Evolutionary conservation across 2,113 vertebrate species (phyloP).

Genomic region (Capricornis sumatraensis): DNA sequence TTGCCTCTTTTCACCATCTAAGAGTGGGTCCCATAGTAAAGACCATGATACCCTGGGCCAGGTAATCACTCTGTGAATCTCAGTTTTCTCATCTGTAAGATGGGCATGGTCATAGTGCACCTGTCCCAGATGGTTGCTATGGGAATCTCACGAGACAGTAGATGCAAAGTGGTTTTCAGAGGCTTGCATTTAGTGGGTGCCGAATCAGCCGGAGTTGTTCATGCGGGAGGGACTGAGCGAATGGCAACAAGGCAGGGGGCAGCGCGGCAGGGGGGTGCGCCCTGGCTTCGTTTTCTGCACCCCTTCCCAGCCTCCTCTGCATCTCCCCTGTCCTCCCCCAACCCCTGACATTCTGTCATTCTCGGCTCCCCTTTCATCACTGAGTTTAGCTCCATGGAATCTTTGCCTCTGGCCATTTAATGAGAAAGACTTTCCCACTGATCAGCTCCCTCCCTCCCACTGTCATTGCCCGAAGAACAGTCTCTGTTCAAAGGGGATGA

Average conservation of each 20-base stretch:
- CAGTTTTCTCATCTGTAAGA: not conserved
- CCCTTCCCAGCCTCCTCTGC: not conserved
- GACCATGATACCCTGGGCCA: not conserved
- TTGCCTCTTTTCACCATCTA: not conserved
- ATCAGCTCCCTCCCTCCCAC: not conserved
- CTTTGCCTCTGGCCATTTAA: conserved; percentile 69
- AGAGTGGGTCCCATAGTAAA: not conserved
- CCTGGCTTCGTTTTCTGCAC: not conserved
- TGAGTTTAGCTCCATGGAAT: conserved; percentile 59
- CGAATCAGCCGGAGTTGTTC: not conserved
- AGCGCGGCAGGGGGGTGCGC: rapidly evolving
- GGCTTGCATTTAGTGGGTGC: not conserved
- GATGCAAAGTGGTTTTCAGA: not conserved
- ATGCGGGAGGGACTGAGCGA: not conserved
- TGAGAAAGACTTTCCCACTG: conserved; percentile 26
- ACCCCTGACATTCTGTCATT: conserved; percentile 12
- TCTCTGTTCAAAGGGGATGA: conserved; percentile 43
- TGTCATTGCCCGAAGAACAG: not conserved
- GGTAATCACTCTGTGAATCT: not conserved
- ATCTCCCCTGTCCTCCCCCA: not conserved
- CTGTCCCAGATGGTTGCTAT: not conserved
- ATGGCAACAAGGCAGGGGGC: not conserved
- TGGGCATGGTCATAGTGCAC: not conserved
- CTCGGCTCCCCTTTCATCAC: conserved; percentile 56
- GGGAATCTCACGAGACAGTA: not conserved